Evolutionary conservation across 1,140 invertebrate species (phyloP), one percentile per base, ranked within the genome.

Genomic region (Aleiodes sp.): DNA sequence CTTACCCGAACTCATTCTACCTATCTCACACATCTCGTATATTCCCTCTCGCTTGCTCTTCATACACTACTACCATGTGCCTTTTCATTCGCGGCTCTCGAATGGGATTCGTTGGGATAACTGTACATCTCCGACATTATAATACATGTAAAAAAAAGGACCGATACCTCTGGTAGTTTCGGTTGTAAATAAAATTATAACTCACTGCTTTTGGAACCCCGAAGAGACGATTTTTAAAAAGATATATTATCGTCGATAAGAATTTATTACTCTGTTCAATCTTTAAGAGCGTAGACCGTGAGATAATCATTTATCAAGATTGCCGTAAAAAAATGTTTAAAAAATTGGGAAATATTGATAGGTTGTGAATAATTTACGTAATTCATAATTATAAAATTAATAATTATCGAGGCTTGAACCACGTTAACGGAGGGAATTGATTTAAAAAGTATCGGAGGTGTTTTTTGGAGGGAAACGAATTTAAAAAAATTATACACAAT

Each of bases 1-100:
- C 73, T 82, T 83, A 80, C 79, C 71, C 71, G 68, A 57, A 70
- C 61, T 70, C 21, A 59, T 65, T 64, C 65, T 72, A 68, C 46
- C 46, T 69, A 43, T 61, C 39, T 46, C 61, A 41, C 68, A 60
- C 63, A 35, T 12, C 37, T 39, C 31, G 21, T 2, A 41, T 65
- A 62, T 39, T 35, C 56, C 31, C 7, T 33, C 31, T 33, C 31
- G 1, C 31, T 33, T 33, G 7, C 1, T 33, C 12, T 33, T 1
- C 9, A 33, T 33, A 33, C 9, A 33, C 9, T 4, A 4, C 7
- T 33, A 10, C 39, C 9, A 12, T 59, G 28, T 19, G 24, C 21
- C 43, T 62, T 46, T 65, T 46, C 19, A 39, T 46, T 57, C 35
- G 37, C 28, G 28, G 39, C 56, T 68, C 64, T 19, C 35, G 10